Conservation (phyloP, 1,140 invertebrate genomes). For the Chionoecetes opilio region DNA sequence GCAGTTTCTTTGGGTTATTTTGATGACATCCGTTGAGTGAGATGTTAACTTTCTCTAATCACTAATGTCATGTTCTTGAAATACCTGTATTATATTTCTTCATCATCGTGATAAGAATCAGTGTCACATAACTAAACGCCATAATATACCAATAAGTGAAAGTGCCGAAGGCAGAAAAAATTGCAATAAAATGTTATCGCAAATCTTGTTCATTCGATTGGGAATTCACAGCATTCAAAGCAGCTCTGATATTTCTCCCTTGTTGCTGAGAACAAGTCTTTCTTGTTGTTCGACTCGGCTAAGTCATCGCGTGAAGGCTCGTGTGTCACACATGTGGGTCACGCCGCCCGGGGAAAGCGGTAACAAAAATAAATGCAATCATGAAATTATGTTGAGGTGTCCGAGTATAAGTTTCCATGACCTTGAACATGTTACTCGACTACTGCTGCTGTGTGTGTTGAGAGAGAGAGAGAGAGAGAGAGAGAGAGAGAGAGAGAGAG, state of each 20-base stretch:
- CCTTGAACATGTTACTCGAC: not conserved
- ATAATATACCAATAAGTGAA: not conserved
- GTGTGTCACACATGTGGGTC: not conserved
- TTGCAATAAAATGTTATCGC: not conserved
- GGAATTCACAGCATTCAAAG: not conserved
- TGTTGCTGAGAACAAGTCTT: not conserved
- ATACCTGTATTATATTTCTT: not conserved
- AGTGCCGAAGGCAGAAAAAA: not conserved
- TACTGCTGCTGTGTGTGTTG: not conserved
- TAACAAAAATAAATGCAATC: not conserved
- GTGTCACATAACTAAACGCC: not conserved
- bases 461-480: not conserved
- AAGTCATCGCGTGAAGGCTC: not conserved
- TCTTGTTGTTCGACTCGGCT: not conserved
- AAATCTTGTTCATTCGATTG: not conserved
- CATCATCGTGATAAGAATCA: not conserved
- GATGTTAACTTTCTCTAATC: too few species aligned
- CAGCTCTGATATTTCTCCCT: not conserved
- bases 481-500: constrained; percentile 10
- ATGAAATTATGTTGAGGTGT: not conserved
- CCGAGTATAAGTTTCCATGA: not conserved
- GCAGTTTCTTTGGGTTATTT: too few species aligned
- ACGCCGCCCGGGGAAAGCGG: not conserved
- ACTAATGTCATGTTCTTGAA: not conserved
- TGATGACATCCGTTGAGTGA: too few species aligned